Conservation (phyloP, 37 sponge, comb jelly and placozoan species). For the Geodia barretti region DNA sequence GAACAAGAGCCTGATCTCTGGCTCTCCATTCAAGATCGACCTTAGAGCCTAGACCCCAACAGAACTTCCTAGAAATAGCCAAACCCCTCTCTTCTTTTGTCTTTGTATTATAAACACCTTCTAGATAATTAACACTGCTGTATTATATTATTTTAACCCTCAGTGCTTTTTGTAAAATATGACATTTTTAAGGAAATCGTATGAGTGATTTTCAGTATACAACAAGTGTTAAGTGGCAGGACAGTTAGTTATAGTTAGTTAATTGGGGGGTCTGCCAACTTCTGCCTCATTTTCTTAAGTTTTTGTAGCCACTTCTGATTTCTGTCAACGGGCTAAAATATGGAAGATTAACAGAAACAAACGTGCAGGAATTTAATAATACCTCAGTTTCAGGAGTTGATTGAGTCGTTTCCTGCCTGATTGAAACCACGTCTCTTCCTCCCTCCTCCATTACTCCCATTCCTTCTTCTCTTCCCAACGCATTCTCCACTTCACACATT, state of each 20-base stretch:
- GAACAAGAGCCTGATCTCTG: conserved; percentile 42
- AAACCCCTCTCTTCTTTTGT: no score
- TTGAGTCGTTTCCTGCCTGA: neutral
- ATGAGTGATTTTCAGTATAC: no score
- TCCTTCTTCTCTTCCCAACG: neutral
- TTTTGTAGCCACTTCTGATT: conserved; percentile 31
- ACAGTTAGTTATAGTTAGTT: no score
- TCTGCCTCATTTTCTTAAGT: conserved; percentile 24
- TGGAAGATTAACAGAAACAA: neutral
- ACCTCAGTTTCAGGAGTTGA: neutral
- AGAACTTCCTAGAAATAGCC: no score
- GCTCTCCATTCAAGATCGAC: conserved; percentile 55
- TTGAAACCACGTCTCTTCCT: neutral
- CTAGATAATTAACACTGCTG: no score
- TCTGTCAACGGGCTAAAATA: conserved; percentile 4
- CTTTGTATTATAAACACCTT: no score
- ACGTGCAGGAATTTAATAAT: no score
- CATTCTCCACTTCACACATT: neutral
- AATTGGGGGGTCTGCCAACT: no score
- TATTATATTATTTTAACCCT: no score
- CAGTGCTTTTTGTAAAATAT: no score
- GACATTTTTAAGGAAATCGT: no score
- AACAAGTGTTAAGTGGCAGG: no score
- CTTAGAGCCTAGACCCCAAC: conserved; percentile 3
- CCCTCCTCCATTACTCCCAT: neutral